These are phyloP conservation scores for Ypsolopha scabrella DNA, from an alignment of 2,888 invertebrate genomes.

Conservation along the genomic window DNA sequence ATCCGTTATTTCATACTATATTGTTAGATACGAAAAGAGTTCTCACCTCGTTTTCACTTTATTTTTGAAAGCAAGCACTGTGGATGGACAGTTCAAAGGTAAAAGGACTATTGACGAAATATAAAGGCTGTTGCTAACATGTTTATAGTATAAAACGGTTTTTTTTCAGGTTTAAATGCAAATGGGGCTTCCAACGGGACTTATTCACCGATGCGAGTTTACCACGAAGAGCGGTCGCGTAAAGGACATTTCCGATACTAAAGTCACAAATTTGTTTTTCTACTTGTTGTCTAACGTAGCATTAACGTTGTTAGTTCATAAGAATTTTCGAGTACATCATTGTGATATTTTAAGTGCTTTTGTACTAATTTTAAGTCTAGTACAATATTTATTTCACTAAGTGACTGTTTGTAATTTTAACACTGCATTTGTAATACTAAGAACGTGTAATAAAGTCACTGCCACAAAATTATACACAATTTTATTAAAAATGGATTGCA, in stretches of 20 bases:
- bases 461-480: constrained; percentile 7
- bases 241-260: constrained; percentile 87
- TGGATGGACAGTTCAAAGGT: constrained; percentile 59
- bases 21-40: too few species aligned
- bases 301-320: constrained; percentile 4
- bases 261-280: constrained; percentile 14
- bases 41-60: constrained; percentile 14
- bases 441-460: constrained; percentile 14
- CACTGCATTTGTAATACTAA: constrained; percentile 27
- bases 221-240: constrained; percentile 83
- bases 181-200: constrained; percentile 74
- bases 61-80: constrained; percentile 49
- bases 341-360: constrained; percentile 52
- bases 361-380: constrained; percentile 26
- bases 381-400: constrained; percentile 20
- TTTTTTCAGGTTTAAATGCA: constrained; percentile 71
- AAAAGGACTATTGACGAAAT: constrained; percentile 35
- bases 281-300: constrained; percentile 2
- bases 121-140: neutral
- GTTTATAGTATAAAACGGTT: constrained; percentile 1
- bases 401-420: constrained; percentile 4
- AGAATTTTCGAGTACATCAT: constrained; percentile 24
- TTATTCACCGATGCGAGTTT: constrained; percentile 83
- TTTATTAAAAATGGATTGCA: neutral
- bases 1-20: neutral